A percentile compares a stretch with the other conserved stretches of the same genome.
phyloP scores from a whole-genome alignment of 1,140 invertebrate genomes.

The Drosophila saltans region DNA sequence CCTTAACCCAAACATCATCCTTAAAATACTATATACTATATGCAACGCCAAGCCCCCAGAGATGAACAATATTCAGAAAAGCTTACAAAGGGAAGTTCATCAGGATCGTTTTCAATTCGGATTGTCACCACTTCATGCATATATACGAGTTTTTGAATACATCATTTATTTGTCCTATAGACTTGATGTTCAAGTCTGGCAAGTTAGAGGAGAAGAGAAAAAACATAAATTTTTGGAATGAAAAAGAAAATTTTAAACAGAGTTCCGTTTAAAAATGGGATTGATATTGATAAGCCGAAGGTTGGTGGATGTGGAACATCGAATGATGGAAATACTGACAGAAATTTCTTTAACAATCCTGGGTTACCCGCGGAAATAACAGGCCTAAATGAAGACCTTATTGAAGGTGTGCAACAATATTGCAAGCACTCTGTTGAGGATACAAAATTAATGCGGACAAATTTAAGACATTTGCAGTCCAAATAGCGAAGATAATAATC shows the following conservation, averaged over 20 bases:
- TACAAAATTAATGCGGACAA: no score
- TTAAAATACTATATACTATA: neutral
- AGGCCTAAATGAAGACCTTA: neutral
- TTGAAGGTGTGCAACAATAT: neutral
- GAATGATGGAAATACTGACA: neutral
- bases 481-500: neutral
- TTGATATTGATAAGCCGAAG: neutral
- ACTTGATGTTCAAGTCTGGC: constrained; percentile 38
- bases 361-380: neutral
- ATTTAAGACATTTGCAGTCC: no score
- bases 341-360: neutral
- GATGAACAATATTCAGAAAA: constrained; percentile 25
- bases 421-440: neutral
- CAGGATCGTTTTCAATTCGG: neutral
- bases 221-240: neutral
- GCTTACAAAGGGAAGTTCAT: constrained; percentile 16
- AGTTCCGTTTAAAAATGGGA: neutral
- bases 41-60: constrained; percentile 18
- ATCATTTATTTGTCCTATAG: constrained; percentile 52
- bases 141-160: constrained; percentile 37
- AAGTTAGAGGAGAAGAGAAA: neutral
- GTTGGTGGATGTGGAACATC: neutral
- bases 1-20: constrained; percentile 2
- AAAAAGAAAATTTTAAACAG: neutral
- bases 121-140: constrained; percentile 5